A percentile compares a stretch with the other conserved stretches of the same genome.
Evolutionary conservation across 2,797 vertebrate genomes (phyloP).

Genomic region (Micromesistius poutassou): DNA sequence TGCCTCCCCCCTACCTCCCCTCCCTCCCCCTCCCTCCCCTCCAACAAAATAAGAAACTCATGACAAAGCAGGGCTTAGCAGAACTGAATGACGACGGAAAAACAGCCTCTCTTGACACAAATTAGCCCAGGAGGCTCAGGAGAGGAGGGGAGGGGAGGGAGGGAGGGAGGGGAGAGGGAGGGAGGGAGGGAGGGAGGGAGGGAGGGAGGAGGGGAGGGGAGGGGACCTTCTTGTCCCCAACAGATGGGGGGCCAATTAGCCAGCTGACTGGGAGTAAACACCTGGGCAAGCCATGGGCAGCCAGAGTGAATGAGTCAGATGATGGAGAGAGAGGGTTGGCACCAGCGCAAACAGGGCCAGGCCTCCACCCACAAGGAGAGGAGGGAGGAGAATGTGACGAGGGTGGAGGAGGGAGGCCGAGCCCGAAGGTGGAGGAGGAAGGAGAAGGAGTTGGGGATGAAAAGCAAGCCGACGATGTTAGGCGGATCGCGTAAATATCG

Average conservation of each 20-base stretch:
- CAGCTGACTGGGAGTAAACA: slow-evolving; percentile 65
- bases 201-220: neutral
- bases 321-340: slow-evolving; percentile 32
- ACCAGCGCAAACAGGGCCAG: slow-evolving; percentile 15
- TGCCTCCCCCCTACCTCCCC: no score
- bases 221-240: slow-evolving; percentile 40
- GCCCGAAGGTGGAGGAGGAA: slow-evolving; percentile 10
- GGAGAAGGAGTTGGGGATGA: neutral
- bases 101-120: slow-evolving; percentile 44
- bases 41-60: slow-evolving; percentile 19
- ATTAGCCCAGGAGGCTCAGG: slow-evolving; percentile 37
- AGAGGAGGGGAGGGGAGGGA: neutral
- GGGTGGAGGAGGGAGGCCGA: no score
- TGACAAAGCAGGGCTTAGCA: neutral
- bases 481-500: neutral
- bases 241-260: slow-evolving; percentile 74
- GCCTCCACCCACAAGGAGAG: neutral
- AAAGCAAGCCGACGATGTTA: neutral
- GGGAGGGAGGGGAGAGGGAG: neutral
- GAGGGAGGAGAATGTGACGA: neutral
- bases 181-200: neutral
- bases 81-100: slow-evolving; percentile 41
- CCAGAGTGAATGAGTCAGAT: slow-evolving; percentile 60
- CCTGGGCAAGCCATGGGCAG: slow-evolving; percentile 61
- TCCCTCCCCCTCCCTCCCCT: no score